phyloP scores from a whole-genome alignment of 2,797 vertebrate species.

The Gobio occitaniae region DNA sequence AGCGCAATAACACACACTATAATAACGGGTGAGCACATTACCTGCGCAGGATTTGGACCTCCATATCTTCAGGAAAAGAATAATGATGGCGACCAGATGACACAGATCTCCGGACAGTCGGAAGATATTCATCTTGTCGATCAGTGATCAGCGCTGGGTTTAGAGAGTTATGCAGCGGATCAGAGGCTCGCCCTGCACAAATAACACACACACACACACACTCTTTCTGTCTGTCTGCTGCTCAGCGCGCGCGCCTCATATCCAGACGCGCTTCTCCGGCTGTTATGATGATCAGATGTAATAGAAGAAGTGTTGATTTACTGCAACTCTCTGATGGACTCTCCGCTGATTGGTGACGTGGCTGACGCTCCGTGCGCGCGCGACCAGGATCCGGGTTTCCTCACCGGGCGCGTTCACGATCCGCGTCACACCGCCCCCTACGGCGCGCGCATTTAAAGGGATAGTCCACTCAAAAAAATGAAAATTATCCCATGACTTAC shows the following conservation, averaged over 20 bases:
- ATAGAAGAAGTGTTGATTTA: background rate
- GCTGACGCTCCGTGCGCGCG: conserved; percentile 64
- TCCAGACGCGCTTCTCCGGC: background rate
- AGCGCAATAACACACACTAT: background rate
- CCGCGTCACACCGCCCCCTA: background rate
- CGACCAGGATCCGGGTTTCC: conserved; percentile 41
- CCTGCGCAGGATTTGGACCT: conserved; percentile 89
- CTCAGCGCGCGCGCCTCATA: background rate
- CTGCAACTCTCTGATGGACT: background rate
- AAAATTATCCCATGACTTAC: too few species aligned
- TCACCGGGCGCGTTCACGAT: background rate
- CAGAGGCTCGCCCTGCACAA: background rate
- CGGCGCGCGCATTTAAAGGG: conserved; percentile 34
- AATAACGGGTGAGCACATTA: conserved; percentile 58
- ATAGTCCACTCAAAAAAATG: too few species aligned
- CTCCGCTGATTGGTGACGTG: conserved; percentile 76
- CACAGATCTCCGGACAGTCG: conserved; percentile 92
- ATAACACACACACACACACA: background rate
- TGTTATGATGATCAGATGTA: too few species aligned
- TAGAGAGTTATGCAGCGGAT: background rate
- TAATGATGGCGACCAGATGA: conserved; percentile 92
- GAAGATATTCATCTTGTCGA: conserved; percentile 88
- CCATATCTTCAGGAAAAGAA: conserved; percentile 92
- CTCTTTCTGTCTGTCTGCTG: background rate
- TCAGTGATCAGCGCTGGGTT: background rate